These are phyloP conservation scores for Xanthorhoe spadicearia DNA, from an alignment of 2,888 invertebrate species.

Conservation along the genomic window DNA sequence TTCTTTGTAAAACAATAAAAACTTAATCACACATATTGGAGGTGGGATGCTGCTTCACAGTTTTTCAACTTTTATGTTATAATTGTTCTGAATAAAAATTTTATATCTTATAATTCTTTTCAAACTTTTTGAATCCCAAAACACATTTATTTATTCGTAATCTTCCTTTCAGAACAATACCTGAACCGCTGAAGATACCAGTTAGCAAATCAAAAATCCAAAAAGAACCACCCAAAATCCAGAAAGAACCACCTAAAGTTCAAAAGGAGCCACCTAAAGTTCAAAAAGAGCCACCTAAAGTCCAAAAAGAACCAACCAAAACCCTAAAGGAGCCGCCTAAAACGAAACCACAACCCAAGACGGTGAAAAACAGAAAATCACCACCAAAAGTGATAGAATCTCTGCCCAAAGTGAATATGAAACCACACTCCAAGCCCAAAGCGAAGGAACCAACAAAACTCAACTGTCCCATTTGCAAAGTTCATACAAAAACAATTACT, in stretches of 20 bases:
- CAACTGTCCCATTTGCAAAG: constrained; percentile 41
- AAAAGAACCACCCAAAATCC: not conserved
- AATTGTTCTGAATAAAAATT: too few relatives aligned
- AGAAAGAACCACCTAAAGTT: constrained; percentile 5
- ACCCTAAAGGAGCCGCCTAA: not conserved
- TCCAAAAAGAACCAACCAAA: too few relatives aligned
- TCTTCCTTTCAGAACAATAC: constrained; percentile 2
- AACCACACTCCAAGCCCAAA: not conserved
- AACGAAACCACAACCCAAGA: too few relatives aligned
- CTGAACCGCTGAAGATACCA: too few relatives aligned
- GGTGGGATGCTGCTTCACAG: too few relatives aligned
- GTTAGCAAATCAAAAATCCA: not conserved
- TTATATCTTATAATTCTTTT: too few relatives aligned
- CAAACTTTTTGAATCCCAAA: too few relatives aligned
- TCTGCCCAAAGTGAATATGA: too few relatives aligned
- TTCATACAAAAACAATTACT: constrained; percentile 29
- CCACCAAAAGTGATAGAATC: constrained; percentile 6
- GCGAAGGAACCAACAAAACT: not conserved
- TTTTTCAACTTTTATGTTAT: too few relatives aligned
- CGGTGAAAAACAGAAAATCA: not conserved
- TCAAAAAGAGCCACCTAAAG: not conserved
- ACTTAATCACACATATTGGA: too few relatives aligned
- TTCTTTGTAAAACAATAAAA: too few relatives aligned
- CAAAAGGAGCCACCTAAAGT: constrained; percentile 18
- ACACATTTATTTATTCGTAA: not conserved